Evolutionary conservation across 2,113 vertebrate species (phyloP), one percentile per base, ranked within the genome.

Genomic region (Oreotrochilus melanogaster): DNA sequence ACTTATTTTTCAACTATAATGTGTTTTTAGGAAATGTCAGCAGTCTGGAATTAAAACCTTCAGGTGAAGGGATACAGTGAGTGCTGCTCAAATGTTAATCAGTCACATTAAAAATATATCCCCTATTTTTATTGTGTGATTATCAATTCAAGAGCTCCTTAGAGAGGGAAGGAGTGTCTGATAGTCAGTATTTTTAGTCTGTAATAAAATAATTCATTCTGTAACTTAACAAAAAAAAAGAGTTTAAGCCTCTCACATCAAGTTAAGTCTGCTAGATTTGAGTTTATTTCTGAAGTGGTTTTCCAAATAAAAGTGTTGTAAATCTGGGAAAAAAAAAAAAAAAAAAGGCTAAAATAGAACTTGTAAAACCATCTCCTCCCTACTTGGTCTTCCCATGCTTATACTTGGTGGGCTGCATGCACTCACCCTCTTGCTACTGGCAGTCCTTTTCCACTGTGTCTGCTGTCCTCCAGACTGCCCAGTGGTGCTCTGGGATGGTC

Each of bases 21-120:
- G 53, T 31, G 6, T 79, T 88, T 86, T 82, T 42, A 58, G 69
- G 78, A 94, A 93, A 93, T 76, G 70, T 91, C 83, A 80, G 37
- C 64, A 67, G 86, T 78, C 56, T 93, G 89, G 60, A 89, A 71
- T 88, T 50, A 86, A 92, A 90, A 84, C 43, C 51, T 94, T 37
- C 56, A 84, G 71, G 79, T 88, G 82, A 64, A 58, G n/a, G 47
- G 74, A 54, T 78, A 12, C 21, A 61, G 14, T 11, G 51, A 72
- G 5, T n/a, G 69, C 80, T 90, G 39, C 43, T 79, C 43, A 82
- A 90, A 86, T 92, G 83, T 86, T 89, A 78, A 96, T 84, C 23
- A 19, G 35, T 64, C 4, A 1, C n/a, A 62, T 95, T 92, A 92
- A 92, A 96, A 84, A 84, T 84, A 9, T 91, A 58, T 72, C 74